Percentiles rank a stretch among this genome's conserved stretches.
phyloP scores from a whole-genome alignment of 2,113 vertebrate genomes.

The Crocuta crocuta region DNA sequence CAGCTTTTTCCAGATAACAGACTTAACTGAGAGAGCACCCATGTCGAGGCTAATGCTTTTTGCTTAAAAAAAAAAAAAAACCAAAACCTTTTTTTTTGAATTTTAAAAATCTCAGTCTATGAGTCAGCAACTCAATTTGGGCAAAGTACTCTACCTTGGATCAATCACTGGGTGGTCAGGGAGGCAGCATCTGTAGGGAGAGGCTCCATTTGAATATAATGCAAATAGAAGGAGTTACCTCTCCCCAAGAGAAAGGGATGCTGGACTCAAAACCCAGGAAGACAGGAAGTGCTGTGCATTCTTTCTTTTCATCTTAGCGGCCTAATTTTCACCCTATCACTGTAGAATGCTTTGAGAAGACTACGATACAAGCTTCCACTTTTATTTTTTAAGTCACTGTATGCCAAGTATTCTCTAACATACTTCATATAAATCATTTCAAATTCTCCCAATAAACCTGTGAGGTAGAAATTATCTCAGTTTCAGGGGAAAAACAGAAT shows the following conservation, averaged over 20 bases:
- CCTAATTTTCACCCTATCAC: not conserved
- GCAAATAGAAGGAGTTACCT: not conserved
- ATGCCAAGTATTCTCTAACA: not conserved
- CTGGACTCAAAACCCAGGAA: not conserved
- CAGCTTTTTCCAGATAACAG: not conserved
- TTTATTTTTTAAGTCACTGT: not conserved
- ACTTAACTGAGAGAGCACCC: not conserved
- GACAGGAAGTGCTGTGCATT: not conserved
- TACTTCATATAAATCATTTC: not conserved
- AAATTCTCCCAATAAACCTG: not conserved
- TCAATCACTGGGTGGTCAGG: not conserved
- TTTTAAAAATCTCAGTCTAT: not conserved
- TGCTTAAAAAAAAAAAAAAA: not conserved
- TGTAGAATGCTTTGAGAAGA: not conserved
- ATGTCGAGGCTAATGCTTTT: not conserved
- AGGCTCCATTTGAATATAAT: not conserved
- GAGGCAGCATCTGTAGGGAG: not conserved
- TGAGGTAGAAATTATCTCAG: not conserved
- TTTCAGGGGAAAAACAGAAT: not conserved
- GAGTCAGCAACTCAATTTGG: not conserved
- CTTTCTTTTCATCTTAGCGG: not conserved
- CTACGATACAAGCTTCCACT: not conserved
- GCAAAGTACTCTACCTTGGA: not conserved
- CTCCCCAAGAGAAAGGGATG: not conserved
- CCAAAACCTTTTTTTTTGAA: not conserved